Evolutionary conservation across 2,113 vertebrate genomes (phyloP).

Genomic region (Anarhynchus alexandrinus): DNA sequence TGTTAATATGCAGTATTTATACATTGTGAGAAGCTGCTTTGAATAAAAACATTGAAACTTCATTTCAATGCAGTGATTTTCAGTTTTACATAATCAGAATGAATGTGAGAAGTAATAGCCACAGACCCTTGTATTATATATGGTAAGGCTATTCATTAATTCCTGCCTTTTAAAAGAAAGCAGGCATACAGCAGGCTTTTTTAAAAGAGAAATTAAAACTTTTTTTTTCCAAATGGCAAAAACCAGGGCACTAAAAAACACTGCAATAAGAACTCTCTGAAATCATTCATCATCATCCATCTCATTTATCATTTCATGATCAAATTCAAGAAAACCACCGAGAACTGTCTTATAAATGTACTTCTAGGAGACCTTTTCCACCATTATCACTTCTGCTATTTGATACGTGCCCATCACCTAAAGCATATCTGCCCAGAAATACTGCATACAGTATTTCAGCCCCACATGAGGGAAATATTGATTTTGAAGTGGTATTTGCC

Average conservation of each 20-base stretch:
- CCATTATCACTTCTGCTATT: not conserved
- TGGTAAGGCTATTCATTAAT: not conserved
- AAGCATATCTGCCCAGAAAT: not conserved
- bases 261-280: not conserved
- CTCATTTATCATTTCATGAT: not conserved
- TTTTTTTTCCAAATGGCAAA: not conserved
- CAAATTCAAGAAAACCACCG: not conserved
- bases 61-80: slow-evolving; percentile 15
- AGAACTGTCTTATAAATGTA: not conserved
- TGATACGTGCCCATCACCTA: not conserved
- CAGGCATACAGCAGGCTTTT: not conserved
- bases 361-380: not conserved
- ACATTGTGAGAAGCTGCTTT: slow-evolving; percentile 88
- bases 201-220: not conserved
- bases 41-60: slow-evolving; percentile 88
- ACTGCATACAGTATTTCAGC: not conserved
- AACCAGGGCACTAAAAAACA: not conserved
- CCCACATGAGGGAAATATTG: not conserved
- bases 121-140: not conserved
- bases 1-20: slow-evolving; percentile 88
- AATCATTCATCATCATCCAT: not conserved
- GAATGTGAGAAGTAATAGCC: not conserved
- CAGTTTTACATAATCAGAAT: not conserved
- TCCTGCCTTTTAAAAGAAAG: not conserved
- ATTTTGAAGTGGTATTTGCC: not conserved